phyloP scores from a whole-genome alignment of 2,888 invertebrate genomes.

The Ephialtes manifestator region DNA sequence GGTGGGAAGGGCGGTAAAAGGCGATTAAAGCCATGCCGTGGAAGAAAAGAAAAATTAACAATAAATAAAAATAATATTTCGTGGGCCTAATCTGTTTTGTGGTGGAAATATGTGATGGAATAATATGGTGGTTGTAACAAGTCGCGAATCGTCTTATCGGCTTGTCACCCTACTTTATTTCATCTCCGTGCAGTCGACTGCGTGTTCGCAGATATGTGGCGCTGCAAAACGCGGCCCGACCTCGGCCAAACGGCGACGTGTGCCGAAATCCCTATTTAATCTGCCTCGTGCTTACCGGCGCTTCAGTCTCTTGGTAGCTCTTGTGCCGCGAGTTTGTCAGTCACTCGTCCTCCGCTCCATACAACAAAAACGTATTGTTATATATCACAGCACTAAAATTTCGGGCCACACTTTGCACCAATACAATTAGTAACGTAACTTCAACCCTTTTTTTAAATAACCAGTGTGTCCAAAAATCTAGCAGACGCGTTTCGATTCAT shows the following conservation, averaged over 20 bases:
- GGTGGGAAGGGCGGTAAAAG: no score
- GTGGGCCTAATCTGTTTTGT: no score
- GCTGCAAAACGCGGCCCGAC: no score
- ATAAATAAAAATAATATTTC: no score
- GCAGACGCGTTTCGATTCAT: neutral
- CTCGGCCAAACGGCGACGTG: conserved; percentile 38
- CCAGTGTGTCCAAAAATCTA: neutral
- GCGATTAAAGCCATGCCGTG: no score
- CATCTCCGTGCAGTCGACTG: no score
- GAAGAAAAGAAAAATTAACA: no score
- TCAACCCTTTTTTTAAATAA: neutral
- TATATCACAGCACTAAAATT: neutral
- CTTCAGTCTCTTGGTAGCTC: conserved; percentile 53
- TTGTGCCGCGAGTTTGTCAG: conserved; percentile 8
- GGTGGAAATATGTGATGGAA: no score
- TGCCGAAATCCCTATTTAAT: conserved; percentile 51
- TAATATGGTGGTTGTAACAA: no score
- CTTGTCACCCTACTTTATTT: no score
- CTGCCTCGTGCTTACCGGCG: conserved; percentile 60
- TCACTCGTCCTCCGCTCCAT: conserved; percentile 2
- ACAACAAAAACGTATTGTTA: neutral
- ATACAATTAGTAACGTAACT: neutral
- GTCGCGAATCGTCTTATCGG: no score
- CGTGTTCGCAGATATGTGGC: no score
- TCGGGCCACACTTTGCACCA: neutral